phyloP scores from a whole-genome alignment of 1,140 invertebrate species.

The Ostrea edulis region DNA sequence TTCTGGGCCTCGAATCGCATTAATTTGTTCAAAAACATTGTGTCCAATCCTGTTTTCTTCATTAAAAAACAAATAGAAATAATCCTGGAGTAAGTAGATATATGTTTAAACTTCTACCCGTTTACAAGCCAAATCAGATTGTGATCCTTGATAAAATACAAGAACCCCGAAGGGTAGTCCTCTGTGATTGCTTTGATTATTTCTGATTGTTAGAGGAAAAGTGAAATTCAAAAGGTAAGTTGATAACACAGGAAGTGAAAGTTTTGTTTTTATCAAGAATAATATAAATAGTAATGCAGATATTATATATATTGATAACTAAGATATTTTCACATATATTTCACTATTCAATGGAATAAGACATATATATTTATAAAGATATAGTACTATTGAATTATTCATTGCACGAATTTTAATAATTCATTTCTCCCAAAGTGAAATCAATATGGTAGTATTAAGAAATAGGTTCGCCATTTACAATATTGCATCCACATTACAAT shows the following conservation, averaged over 20 bases:
- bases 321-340: neutral
- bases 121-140: conserved; percentile 31
- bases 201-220: neutral
- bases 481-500: neutral
- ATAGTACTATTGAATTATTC: neutral
- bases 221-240: conserved; percentile 8
- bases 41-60: neutral
- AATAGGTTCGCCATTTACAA: neutral
- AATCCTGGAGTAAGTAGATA: conserved; percentile 17
- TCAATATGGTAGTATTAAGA: conserved; percentile 14
- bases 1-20: neutral
- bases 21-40: neutral
- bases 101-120: conserved; percentile 7
- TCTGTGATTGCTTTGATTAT: neutral
- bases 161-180: neutral
- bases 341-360: neutral
- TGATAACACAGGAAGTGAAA: neutral
- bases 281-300: neutral
- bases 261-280: neutral
- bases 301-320: neutral
- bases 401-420: neutral
- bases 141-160: neutral
- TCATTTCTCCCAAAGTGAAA: neutral
- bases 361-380: neutral
- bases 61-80: neutral